phyloP scores from a whole-genome alignment of 2,888 invertebrate genomes.

The Rhingia campestris region DNA sequence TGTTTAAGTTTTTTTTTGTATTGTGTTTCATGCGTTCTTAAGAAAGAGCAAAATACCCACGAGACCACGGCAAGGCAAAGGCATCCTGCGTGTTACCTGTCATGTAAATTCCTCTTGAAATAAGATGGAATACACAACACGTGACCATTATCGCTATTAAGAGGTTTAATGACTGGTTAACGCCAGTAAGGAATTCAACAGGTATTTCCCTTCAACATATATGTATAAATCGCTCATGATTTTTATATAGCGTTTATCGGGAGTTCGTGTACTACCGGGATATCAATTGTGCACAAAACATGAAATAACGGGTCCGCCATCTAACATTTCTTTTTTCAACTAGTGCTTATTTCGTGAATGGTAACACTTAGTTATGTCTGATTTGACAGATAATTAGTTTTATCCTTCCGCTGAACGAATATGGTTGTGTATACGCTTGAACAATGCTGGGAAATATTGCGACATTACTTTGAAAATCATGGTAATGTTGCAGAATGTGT shows the following conservation, averaged over 20 bases:
- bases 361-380: too few species aligned
- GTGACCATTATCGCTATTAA: conserved; percentile 66
- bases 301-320: too few species aligned
- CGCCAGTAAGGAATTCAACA: conserved; percentile 47
- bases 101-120: conserved; percentile 58
- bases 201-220: conserved; percentile 8
- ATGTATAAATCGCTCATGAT: not conserved
- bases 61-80: not conserved
- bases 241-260: not conserved
- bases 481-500: too few species aligned
- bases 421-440: too few species aligned
- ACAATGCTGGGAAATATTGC: too few species aligned
- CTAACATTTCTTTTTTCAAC: too few species aligned
- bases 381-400: too few species aligned
- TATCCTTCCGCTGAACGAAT: too few species aligned
- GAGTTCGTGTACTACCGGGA: conserved; percentile 50
- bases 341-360: too few species aligned
- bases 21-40: conserved; percentile 24
- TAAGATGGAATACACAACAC: conserved; percentile 52
- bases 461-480: too few species aligned
- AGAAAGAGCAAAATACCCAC: conserved; percentile 15
- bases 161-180: conserved; percentile 62
- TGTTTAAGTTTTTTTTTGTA: not conserved
- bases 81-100: conserved; percentile 50
- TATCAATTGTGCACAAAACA: conserved; percentile 29